Percentiles rank a stretch among this genome's conserved stretches.
Conservation (phyloP, 2,888 invertebrate species). For the Spodoptera exigua region DNA sequence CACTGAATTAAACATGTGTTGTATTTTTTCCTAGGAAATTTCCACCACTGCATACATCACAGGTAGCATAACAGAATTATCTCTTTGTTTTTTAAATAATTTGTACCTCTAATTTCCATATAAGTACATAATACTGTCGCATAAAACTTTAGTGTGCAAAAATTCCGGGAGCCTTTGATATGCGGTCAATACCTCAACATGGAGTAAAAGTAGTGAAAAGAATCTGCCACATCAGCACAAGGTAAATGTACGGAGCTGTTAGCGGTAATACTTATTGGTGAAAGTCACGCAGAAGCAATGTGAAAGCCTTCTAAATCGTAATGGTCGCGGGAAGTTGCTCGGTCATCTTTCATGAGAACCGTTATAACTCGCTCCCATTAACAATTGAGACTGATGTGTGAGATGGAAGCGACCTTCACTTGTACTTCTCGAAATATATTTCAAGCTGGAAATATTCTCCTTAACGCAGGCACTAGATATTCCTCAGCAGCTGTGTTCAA, state of each 20-base stretch:
- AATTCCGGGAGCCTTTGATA: slow-evolving; percentile 9
- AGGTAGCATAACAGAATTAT: background rate
- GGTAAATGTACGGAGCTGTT: slow-evolving; percentile 20
- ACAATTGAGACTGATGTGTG: slow-evolving; percentile 34
- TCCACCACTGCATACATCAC: too few relatives aligned
- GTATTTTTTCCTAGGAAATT: background rate
- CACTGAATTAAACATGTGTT: background rate
- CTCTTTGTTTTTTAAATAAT: slow-evolving; percentile 17
- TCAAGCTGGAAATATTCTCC: slow-evolving; percentile 1
- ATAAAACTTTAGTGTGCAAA: background rate
- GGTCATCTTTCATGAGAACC: slow-evolving; percentile 46
- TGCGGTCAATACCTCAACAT: slow-evolving; percentile 12
- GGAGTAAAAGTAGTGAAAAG: slow-evolving; percentile 14
- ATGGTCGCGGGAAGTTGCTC: slow-evolving; percentile 27
- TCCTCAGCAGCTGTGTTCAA: too few relatives aligned
- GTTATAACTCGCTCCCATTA: slow-evolving; percentile 36
- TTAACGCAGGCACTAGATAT: too few relatives aligned
- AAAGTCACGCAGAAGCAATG: slow-evolving; percentile 39
- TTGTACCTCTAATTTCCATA: background rate
- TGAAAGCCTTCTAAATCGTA: slow-evolving; percentile 45
- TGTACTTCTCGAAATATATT: slow-evolving; percentile 13
- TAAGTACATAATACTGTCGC: background rate
- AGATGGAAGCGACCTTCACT: slow-evolving; percentile 35
- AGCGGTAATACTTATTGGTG: slow-evolving; percentile 30
- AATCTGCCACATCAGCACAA: slow-evolving; percentile 32